Evolutionary conservation across 2,113 vertebrate species (phyloP), one percentile per base, ranked within the genome.

Genomic region (Pseudolaguvia tuberculata): DNA sequence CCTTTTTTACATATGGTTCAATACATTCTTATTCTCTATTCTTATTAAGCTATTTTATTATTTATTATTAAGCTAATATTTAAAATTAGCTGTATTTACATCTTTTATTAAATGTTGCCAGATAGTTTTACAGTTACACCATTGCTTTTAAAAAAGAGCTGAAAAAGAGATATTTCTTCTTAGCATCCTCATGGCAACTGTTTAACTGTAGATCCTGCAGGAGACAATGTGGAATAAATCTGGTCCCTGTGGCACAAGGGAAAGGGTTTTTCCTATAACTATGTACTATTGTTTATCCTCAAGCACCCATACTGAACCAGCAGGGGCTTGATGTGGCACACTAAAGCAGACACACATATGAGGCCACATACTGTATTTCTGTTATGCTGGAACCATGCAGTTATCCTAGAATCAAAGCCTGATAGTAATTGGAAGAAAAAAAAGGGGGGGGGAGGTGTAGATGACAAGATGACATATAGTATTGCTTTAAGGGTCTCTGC

Each of bases 271-370:
- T 18, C 42, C 21, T 20, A 70, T 71, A 45, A 51, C 57, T 51
- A 35, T 67, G 52, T 55, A 23, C 65, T 14, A 55, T 39, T 55
- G 69, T 80, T 72, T 73, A 67, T 80, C 65, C 39, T 70, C 65
- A 42, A 52, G 72, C 42, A 72, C 65, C 51, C 15, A 62, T 48
- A 55, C 45, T 65, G 70, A 70, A 65, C 53, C 57, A 74, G 63
- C 70, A 62, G 57, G 61, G 20, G 12, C 39, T 27, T 39, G 4
- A 42, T 55, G 14, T 71, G 57, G 58, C 70, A 48, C 62, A 45
- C 11, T 23, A 70, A 69, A 35, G 45, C 61, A 45, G 73, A 57
- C 68, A 59, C 48, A 21, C 45, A 42, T 63, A 47, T 25, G 13
- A 56, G 62, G 42, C 39, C 35, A 55, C 70, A 5, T 3, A 67